Percentiles rank a stretch among this genome's conserved stretches.
Conservation (phyloP, 2,797 vertebrate genomes). For the Characodon lateralis region DNA sequence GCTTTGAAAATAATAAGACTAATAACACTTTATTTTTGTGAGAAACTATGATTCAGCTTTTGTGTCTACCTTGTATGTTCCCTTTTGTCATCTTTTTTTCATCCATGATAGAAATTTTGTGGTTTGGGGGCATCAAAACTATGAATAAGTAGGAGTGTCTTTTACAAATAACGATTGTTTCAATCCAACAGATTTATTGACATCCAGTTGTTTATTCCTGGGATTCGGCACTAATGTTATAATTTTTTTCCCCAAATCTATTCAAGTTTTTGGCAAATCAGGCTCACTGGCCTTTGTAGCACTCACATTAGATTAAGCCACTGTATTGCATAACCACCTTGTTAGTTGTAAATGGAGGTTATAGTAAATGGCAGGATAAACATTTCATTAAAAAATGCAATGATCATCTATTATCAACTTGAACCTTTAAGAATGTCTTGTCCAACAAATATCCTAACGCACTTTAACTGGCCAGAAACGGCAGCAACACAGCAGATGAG, state of each 20-base stretch:
- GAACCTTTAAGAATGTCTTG: slow-evolving; percentile 29
- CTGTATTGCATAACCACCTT: neutral
- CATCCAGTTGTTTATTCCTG: neutral
- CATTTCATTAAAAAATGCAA: slow-evolving; percentile 25
- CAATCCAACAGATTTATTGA: neutral
- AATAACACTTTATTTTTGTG: neutral
- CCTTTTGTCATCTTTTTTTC: neutral
- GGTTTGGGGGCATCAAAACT: neutral
- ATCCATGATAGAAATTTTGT: neutral
- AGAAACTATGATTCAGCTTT: neutral
- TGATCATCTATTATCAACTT: slow-evolving; percentile 11
- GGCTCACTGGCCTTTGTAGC: neutral
- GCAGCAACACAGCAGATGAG: slow-evolving; percentile 48
- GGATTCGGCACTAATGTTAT: neutral
- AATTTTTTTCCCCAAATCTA: neutral
- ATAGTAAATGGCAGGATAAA: slow-evolving; percentile 16
- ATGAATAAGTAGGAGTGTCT: neutral
- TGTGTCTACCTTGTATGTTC: neutral
- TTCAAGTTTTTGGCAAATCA: neutral
- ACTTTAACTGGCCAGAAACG: slow-evolving; percentile 38
- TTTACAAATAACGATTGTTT: neutral
- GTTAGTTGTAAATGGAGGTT: neutral
- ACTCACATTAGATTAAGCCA: neutral
- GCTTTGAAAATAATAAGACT: neutral
- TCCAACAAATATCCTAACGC: slow-evolving; percentile 35